These are phyloP conservation scores for Odontomyia ornata DNA, from an alignment of 2,888 invertebrate genomes.

Conservation along the genomic window DNA sequence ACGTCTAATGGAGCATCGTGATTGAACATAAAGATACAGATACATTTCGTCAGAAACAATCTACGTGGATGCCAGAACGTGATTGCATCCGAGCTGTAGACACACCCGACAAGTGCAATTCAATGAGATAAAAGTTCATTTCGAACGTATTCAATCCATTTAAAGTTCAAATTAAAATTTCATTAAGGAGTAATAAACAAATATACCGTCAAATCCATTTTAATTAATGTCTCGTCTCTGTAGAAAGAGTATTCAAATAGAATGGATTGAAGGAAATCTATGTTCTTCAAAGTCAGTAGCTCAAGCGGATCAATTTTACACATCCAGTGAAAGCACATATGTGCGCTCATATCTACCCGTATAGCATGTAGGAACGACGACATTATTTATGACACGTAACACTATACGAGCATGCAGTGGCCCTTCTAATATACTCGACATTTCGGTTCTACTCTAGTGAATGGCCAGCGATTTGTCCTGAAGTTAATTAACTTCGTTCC, in stretches of 20 bases:
- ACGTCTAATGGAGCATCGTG: too few species aligned
- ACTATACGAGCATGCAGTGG: background rate
- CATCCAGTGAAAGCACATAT: background rate
- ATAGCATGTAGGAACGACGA: too few species aligned
- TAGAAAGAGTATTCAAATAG: background rate
- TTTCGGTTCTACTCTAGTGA: background rate
- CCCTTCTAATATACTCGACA: background rate
- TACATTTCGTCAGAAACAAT: too few species aligned
- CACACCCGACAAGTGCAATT: background rate
- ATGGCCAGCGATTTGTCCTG: constrained; percentile 12
- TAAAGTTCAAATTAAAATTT: constrained; percentile 22
- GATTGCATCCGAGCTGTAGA: too few species aligned
- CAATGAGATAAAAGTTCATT: background rate
- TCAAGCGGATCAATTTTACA: too few species aligned
- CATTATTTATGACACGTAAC: background rate
- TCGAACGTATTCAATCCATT: background rate
- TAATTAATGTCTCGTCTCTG: background rate
- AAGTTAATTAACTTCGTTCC: constrained; percentile 20
- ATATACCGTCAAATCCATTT: background rate
- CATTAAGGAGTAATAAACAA: background rate
- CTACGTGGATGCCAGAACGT: too few species aligned
- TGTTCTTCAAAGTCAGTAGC: background rate
- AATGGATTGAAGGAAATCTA: background rate
- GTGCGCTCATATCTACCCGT: background rate
- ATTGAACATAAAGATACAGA: too few species aligned